Base-by-base conservation (phyloP, 2,113 vertebrate species). In the Butastur rufipennis region DNA sequence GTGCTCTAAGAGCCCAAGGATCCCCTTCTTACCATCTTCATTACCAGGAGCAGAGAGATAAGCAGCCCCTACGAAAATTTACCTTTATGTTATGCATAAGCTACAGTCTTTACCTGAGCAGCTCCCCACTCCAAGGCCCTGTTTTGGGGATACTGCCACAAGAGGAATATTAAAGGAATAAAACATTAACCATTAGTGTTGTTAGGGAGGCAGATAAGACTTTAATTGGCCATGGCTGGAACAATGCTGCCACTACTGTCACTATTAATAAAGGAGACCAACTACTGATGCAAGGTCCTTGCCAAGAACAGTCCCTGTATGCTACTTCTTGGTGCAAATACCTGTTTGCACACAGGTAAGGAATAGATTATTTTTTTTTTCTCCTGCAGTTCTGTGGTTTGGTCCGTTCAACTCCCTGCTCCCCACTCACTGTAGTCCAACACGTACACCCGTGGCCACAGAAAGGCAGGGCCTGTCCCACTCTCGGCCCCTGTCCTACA, bases 161-260 rank as follows among this genome's bases (percentile, higher is more conserved):
- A 72, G 17, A 85, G 8, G 26, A 86, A 72, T 9, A 65, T 27
- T 48, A 40, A 55, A 78, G 23, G 16, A 81, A 40, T 22, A 88
- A 75, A 75, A 48, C 5, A 48, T 38, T 40, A 86, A 38, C 20
- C 43, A 32, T 13, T 27, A 75, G 13, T 1, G 0, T 19, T 87
- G 23, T 36, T 21, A 62, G 19, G 45, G 40, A 86, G 31, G 53
- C 31, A 74, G 45, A 4, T 16, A 48, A 68, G 25, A 21, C 18
- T 62, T 79, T 40, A 56, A 43, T 0, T 43, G 7, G 19, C n/a
- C 1, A 0, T 0, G 2, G 21, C 12, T 53, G 6, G 26, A 42
- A 45, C 21, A 52, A 83, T 9, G 11, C 21, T 50, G 29, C 58
- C 25, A 45, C 36, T 73, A 6, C 22, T 26, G 13, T 6, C 15